Evolutionary conservation across 2,113 vertebrate species (phyloP).

Genomic region (Ascaphus truei): DNA sequence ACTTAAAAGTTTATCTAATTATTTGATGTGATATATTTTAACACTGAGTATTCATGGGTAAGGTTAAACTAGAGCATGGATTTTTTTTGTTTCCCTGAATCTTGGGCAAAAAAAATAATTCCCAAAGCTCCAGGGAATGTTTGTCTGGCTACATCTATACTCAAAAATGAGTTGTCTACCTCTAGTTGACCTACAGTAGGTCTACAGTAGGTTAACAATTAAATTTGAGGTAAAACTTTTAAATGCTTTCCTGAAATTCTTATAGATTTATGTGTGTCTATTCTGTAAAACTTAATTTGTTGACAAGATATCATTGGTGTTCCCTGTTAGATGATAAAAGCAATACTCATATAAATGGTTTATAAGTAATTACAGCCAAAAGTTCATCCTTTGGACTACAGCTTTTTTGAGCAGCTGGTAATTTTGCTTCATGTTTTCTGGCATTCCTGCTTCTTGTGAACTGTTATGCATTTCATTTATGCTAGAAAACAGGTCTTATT

Average conservation of each 20-base stretch:
- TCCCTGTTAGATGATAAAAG: not conserved
- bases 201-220: no score
- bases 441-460: conserved; percentile 12
- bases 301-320: not conserved
- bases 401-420: conserved; percentile 22
- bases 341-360: conserved; percentile 15
- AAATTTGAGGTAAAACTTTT: not conserved
- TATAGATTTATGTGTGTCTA: not conserved
- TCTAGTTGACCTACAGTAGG: no score
- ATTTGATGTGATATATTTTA: no score
- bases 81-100: no score
- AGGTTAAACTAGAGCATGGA: no score
- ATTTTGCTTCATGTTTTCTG: conserved; percentile 22
- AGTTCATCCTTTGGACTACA: conserved; percentile 1
- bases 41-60: no score
- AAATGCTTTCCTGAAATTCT: not conserved
- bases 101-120: no score
- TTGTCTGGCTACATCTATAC: no score
- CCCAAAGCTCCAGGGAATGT: no score
- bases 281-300: not conserved
- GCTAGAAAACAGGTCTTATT: conserved; percentile 11
- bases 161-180: no score
- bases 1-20: no score
- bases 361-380: conserved; percentile 22
- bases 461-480: conserved; percentile 2